Evolutionary conservation across 1,140 invertebrate genomes (phyloP).

Genomic region (Episyrphus balteatus): DNA sequence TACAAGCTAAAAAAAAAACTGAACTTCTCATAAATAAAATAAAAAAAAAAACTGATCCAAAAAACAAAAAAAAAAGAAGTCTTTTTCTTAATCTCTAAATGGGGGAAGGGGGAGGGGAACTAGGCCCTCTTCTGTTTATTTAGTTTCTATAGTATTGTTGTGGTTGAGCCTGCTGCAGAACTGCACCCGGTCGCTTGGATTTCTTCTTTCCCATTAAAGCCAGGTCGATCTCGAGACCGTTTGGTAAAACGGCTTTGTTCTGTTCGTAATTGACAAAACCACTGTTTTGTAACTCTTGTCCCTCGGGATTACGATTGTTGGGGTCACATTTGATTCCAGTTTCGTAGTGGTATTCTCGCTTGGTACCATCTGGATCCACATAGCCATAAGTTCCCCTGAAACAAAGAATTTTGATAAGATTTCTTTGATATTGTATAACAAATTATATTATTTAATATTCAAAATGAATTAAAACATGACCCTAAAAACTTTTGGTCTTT

Average conservation of each 20-base stretch:
- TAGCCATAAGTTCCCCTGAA: conserved; percentile 67
- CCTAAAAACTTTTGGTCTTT: too few relatives aligned
- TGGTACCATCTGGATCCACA: conserved; percentile 65
- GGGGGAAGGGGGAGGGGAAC: too few relatives aligned
- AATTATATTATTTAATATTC: too few relatives aligned
- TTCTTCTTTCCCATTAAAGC: conserved; percentile 56
- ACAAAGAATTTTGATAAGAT: too few relatives aligned
- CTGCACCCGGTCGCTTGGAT: conserved; percentile 44
- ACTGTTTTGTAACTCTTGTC: conserved; percentile 51
- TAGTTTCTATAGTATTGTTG: conserved; percentile 28
- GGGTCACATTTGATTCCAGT: conserved; percentile 57
- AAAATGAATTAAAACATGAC: too few relatives aligned
- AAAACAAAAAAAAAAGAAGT: too few relatives aligned
- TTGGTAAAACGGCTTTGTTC: conserved; percentile 56
- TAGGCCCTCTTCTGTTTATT: not conserved
- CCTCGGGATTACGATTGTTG: conserved; percentile 45
- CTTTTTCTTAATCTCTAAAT: too few relatives aligned
- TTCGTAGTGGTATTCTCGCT: conserved; percentile 60
- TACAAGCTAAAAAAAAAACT: not conserved
- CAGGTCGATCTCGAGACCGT: conserved; percentile 57
- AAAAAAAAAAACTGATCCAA: too few relatives aligned
- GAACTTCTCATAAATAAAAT: not conserved
- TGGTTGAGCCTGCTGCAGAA: conserved; percentile 6
- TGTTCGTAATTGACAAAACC: conserved; percentile 61
- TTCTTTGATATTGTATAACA: not conserved